A percentile compares a stretch with the other conserved stretches of the same genome.
Conservation (phyloP, 2,888 invertebrate species). For the Hedychridium roseum region DNA sequence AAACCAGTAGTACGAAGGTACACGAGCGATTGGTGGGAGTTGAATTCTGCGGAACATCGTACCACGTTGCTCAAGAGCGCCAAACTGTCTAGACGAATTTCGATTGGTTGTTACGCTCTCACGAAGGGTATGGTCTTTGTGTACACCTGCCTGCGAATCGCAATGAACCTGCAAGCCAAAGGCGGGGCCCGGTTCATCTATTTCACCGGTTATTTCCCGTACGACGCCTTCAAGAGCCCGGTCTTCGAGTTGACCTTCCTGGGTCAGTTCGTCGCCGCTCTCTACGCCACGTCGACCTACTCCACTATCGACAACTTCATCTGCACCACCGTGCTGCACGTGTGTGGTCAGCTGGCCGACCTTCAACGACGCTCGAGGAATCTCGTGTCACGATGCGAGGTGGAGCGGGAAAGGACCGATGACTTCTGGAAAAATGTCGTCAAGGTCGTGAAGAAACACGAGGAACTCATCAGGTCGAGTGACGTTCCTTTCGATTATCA, state of each 20-base stretch:
- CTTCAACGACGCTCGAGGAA: constrained; percentile 9
- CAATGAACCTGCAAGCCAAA: not conserved
- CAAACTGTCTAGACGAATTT: constrained; percentile 6
- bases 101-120: constrained; percentile 23
- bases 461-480: constrained; percentile 25
- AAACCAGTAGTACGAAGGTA: constrained; percentile 17
- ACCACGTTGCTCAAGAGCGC: constrained; percentile 19
- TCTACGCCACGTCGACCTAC: constrained; percentile 20
- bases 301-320: constrained; percentile 31
- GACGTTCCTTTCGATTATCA: too few relatives aligned
- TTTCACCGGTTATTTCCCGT: constrained; percentile 27
- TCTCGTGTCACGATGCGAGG: constrained; percentile 1
- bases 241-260: constrained; percentile 12
- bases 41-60: constrained; percentile 5
- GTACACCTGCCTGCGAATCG: constrained; percentile 9
- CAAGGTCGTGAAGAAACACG: constrained; percentile 29
- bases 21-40: constrained; percentile 17
- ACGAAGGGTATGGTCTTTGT: constrained; percentile 26
- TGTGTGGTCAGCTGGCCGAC: constrained; percentile 29
- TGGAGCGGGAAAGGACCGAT: not conserved
- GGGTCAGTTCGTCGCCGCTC: constrained; percentile 19
- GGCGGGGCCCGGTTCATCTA: too few relatives aligned
- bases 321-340: constrained; percentile 32
- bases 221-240: constrained; percentile 10
- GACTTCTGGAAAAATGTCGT: constrained; percentile 14